These are phyloP conservation scores for Ceratina japonica DNA, from an alignment of 1,140 invertebrate species.

Conservation along the genomic window DNA sequence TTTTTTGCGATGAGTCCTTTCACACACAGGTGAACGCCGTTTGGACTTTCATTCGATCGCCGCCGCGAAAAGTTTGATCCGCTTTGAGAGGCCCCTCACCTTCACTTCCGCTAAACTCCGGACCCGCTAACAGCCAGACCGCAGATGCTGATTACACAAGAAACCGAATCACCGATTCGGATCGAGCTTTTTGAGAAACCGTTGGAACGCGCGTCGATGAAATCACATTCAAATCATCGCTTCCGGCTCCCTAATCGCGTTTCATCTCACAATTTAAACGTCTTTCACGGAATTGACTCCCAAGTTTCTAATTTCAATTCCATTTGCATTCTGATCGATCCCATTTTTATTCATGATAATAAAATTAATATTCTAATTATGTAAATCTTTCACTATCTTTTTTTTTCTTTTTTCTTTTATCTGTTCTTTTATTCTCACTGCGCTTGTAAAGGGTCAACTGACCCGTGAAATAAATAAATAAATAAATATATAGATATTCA, in stretches of 20 bases:
- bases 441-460: too few relatives aligned
- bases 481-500: too few relatives aligned
- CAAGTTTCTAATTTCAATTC: not conserved
- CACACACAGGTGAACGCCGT: conserved; percentile 37
- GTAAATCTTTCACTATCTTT: too few relatives aligned
- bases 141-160: conserved; percentile 21
- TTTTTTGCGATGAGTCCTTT: conserved; percentile 49
- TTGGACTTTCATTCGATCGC: conserved; percentile 56
- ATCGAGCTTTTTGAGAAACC: not conserved
- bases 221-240: conserved; percentile 18
- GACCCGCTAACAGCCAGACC: conserved; percentile 29
- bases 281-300: too few relatives aligned
- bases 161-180: conserved; percentile 29
- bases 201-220: too few relatives aligned
- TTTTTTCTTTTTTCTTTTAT: too few relatives aligned
- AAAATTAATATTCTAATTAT: too few relatives aligned
- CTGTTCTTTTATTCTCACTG: too few relatives aligned
- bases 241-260: not conserved
- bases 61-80: conserved; percentile 54
- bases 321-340: not conserved
- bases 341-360: too few relatives aligned
- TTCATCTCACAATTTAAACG: conserved; percentile 8
- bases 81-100: conserved; percentile 34
- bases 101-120: conserved; percentile 58
- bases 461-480: too few relatives aligned